Evolutionary conservation across 2,113 vertebrate species (phyloP).

Genomic region (Melanostigma gelatinosum): DNA sequence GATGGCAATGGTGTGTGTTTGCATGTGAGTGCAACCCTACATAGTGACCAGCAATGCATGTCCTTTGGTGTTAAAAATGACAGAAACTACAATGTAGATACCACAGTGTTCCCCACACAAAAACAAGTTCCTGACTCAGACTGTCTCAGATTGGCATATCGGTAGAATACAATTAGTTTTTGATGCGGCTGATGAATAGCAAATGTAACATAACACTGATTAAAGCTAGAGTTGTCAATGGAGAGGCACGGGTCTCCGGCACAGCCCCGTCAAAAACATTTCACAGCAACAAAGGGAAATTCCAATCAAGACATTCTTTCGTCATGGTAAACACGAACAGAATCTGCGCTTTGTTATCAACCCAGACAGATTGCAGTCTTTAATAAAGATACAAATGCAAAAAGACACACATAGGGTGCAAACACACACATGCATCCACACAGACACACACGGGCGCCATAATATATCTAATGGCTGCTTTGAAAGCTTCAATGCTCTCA

Average conservation of each 20-base stretch:
- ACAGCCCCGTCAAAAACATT: slow-evolving; percentile 68
- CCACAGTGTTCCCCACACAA: neutral
- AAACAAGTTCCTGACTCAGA: slow-evolving; percentile 19
- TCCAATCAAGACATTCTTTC: slow-evolving; percentile 61
- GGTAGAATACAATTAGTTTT: slow-evolving; percentile 42
- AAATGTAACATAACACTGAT: slow-evolving; percentile 57
- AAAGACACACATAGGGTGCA: neutral
- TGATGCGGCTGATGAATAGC: slow-evolving; percentile 54
- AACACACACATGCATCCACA: no score
- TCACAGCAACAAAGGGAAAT: slow-evolving; percentile 60
- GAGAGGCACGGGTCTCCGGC: slow-evolving; percentile 36
- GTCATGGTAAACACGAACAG: slow-evolving; percentile 25
- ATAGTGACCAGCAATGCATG: slow-evolving; percentile 10
- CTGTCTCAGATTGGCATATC: slow-evolving; percentile 22
- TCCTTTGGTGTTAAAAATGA: slow-evolving; percentile 22
- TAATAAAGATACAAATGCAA: slow-evolving; percentile 41
- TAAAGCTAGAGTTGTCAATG: slow-evolving; percentile 57
- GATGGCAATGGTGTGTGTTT: slow-evolving; percentile 31
- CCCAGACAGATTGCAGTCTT: slow-evolving; percentile 38
- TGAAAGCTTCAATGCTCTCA: slow-evolving; percentile 64
- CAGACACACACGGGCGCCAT: no score
- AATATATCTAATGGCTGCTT: slow-evolving; percentile 25
- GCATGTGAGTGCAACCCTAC: slow-evolving; percentile 17
- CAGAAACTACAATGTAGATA: slow-evolving; percentile 17
- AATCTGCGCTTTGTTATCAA: slow-evolving; percentile 37